These are phyloP conservation scores for Calonectris borealis DNA, from an alignment of 2,113 vertebrate genomes.

Conservation along the genomic window DNA sequence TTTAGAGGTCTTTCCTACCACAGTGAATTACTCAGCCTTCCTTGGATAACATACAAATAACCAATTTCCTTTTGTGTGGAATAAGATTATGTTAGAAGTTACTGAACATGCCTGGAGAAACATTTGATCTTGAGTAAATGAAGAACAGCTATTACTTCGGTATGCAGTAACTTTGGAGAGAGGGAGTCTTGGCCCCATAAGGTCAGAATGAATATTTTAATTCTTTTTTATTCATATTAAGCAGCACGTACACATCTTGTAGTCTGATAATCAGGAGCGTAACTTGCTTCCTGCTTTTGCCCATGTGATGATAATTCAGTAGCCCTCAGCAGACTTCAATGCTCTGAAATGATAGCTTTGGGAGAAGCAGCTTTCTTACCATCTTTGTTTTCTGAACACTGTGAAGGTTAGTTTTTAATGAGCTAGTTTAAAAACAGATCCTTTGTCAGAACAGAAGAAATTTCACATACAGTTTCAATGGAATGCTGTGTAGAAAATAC, in stretches of 20 bases:
- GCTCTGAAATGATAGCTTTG: conserved; percentile 1
- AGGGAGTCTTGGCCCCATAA: conserved; percentile 44
- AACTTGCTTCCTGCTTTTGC: conserved; percentile 37
- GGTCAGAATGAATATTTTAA: conserved; percentile 62
- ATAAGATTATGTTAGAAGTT: conserved; percentile 10
- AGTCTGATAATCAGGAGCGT: background rate
- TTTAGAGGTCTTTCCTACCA: conserved; percentile 62
- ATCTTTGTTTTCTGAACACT: background rate
- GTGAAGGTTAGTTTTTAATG: background rate
- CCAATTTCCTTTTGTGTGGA: conserved; percentile 49
- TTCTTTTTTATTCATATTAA: background rate
- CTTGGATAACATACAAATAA: conserved; percentile 56
- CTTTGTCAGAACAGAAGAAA: background rate
- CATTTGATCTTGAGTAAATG: conserved; percentile 6
- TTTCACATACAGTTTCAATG: background rate
- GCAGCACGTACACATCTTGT: background rate
- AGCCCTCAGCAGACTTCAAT: background rate
- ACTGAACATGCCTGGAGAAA: conserved; percentile 16
- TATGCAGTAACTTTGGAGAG: conserved; percentile 48
- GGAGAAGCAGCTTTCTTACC: background rate
- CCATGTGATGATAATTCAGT: conserved; percentile 17
- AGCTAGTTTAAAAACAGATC: background rate
- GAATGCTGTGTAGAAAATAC: background rate
- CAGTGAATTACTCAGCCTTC: conserved; percentile 56
- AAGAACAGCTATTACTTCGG: conserved; percentile 15